These are phyloP conservation scores for Leptestheria dahalacensis DNA, from an alignment of 1,140 invertebrate species.

Conservation along the genomic window DNA sequence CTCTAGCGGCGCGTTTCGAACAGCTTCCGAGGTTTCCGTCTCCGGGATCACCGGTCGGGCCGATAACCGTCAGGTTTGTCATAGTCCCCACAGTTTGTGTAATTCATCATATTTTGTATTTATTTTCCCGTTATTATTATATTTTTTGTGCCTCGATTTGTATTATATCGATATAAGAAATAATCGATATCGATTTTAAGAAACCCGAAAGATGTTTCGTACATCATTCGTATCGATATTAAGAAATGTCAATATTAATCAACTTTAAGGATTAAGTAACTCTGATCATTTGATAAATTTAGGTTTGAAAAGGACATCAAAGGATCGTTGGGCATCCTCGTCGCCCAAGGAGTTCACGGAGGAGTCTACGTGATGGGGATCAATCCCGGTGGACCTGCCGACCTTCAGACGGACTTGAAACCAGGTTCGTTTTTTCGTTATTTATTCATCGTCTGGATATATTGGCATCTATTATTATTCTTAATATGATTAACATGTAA, in stretches of 20 bases:
- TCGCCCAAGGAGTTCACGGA: constrained; percentile 10
- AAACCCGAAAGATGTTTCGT: too few relatives aligned
- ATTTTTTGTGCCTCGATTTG: too few relatives aligned
- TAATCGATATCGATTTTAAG: too few relatives aligned
- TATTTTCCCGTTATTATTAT: neutral
- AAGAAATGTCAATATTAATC: neutral
- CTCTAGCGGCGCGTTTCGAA: constrained; percentile 9
- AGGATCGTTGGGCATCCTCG: constrained; percentile 12
- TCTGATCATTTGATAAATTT: neutral
- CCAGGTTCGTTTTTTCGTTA: constrained; percentile 4
- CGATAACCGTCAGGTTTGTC: neutral
- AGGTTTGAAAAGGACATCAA: constrained; percentile 11
- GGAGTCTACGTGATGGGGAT: constrained; percentile 14
- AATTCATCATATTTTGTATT: neutral
- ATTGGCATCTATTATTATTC: neutral
- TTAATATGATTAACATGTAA: neutral
- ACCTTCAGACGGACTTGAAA: constrained; percentile 5
- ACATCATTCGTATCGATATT: too few relatives aligned
- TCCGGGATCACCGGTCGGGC: neutral
- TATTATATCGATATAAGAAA: too few relatives aligned
- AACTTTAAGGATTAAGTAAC: neutral
- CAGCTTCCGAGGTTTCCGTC: constrained; percentile 9
- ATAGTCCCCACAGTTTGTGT: too few relatives aligned
- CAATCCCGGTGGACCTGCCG: constrained; percentile 10
- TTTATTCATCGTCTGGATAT: neutral